Base-by-base conservation (phyloP, 1,140 invertebrate species). In the Sesamia nonagrioides region DNA sequence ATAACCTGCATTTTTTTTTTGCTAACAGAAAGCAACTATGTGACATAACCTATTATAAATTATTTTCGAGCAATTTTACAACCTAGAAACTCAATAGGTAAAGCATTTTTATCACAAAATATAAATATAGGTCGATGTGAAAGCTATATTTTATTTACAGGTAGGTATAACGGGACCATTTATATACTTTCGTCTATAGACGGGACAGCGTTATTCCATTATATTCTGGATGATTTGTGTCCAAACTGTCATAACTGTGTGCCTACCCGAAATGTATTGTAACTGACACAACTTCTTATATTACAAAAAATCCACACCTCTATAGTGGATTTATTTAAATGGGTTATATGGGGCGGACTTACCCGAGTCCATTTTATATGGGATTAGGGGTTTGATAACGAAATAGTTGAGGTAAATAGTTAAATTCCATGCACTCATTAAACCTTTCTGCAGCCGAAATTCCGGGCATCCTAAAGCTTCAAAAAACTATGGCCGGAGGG, bases 141-240 rank as follows among this genome's bases (percentile, higher is more conserved):
- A 63, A 63, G 60, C 35, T 42, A 40, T 63, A 42, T 63, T 63
- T 63, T 42, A 63, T 63, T 42, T 40, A 37, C 15, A 35, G 37
- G 35, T 42, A 9, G 15, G 37, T n/a, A n/a, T n/a, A n/a, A n/a
- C n/a, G n/a, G n/a, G n/a, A n/a, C n/a, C n/a, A n/a, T n/a, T n/a
- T n/a, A n/a, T n/a, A n/a, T n/a, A n/a, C n/a, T n/a, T n/a, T n/a
- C n/a, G n/a, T n/a, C n/a, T n/a, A n/a, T n/a, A n/a, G n/a, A 40
- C 60, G 8, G 60, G 37, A 63, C 60, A 63, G n/a, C 37, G 37
- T 63, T 63, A 42, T 63, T 42, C 60, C 60, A 63, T 63, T 63
- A 63, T 40, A 63, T 63, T 63, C 42, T n/a, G 37, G n/a, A 63
- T 63, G 60, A 63, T 63, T 63, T 63, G 60, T 63, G 60, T 42